Evolutionary conservation across 2,888 invertebrate species (phyloP), one percentile per base, ranked within the genome.

Genomic region (Aleiodes leptofemur): DNA sequence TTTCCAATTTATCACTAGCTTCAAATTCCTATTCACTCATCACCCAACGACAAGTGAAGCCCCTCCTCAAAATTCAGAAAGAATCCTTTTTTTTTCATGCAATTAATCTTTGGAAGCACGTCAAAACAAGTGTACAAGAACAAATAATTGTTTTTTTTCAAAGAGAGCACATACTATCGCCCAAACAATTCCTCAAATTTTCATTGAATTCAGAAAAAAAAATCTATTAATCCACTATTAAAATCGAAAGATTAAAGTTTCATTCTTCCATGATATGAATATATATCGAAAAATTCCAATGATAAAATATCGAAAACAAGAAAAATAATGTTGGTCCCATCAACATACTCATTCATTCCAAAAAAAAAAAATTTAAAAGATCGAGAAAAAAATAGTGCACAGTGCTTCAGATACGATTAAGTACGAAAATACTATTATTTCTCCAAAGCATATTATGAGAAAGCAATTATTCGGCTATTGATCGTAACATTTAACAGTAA

Each of bases 251-350:
- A 8, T 43, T 61, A 7, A 14, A n/a, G 13, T 13, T 7, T 14
- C 43, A 38, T 38, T 61, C 61, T 9, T 31, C 14, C 61, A 34
- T 61, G 61, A 61, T 14, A 43, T n/a, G 14, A 9, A 14, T 61
- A 14, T 23, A 23, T 23, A 23, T 8, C 4, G 43, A 11, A 43
- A 8, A 16, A 55, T 55, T 43, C 38, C 61, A 61, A 61, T 61
- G 61, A 14, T 61, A 43, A 61, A n/a, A 34, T 9, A 43, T 61
- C 34, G 14, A 61, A 38, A 61, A 43, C 13, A 61, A 61, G 38
- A 61, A 13, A 61, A 61, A 61, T 38, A 61, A 61, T 61, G 43
- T 61, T 61, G 61, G 61, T 61, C 61, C 61, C 61, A 61, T 61
- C 61, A 13, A 61, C 61, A 61, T 38, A 31, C 16, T n/a, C 59